Conservation (phyloP, 2,113 vertebrate species). For the Carollia perspicillata region DNA sequence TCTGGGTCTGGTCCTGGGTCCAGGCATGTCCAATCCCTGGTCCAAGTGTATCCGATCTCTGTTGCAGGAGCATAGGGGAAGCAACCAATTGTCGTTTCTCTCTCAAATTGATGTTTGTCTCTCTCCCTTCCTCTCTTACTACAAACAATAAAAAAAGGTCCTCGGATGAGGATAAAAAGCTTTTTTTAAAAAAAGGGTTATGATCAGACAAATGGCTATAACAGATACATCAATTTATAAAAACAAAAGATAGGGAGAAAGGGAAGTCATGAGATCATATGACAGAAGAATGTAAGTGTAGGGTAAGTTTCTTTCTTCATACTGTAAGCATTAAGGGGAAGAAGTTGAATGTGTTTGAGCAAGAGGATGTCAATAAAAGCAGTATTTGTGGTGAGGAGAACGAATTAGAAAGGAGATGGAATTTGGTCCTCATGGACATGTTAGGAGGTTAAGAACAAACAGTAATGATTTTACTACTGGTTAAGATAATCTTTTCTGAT, state of each 20-base stretch:
- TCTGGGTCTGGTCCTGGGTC: too few relatives aligned
- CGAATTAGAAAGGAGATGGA: not conserved
- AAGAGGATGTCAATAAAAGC: not conserved
- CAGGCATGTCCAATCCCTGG: too few relatives aligned
- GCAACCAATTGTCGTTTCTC: too few relatives aligned
- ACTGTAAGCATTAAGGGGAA: not conserved
- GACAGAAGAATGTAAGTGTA: not conserved
- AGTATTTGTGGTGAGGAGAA: not conserved
- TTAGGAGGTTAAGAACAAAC: not conserved
- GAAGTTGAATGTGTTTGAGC: not conserved
- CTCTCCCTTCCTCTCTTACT: too few relatives aligned
- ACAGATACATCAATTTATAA: not conserved
- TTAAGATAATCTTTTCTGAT: not conserved
- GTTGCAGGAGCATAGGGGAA: too few relatives aligned
- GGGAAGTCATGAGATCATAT: not conserved
- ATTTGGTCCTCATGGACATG: not conserved
- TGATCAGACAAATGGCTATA: not conserved
- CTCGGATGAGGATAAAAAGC: too few relatives aligned
- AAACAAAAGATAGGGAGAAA: not conserved
- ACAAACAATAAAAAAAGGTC: too few relatives aligned
- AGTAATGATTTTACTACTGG: not conserved
- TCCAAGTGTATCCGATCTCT: too few relatives aligned
- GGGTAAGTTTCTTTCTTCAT: not conserved
- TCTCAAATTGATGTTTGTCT: too few relatives aligned
- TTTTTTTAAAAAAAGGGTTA: not conserved